Evolutionary conservation across 2,797 vertebrate genomes (phyloP), one percentile per base, ranked within the genome.

Genomic region (Acipenser oxyrinchus): DNA sequence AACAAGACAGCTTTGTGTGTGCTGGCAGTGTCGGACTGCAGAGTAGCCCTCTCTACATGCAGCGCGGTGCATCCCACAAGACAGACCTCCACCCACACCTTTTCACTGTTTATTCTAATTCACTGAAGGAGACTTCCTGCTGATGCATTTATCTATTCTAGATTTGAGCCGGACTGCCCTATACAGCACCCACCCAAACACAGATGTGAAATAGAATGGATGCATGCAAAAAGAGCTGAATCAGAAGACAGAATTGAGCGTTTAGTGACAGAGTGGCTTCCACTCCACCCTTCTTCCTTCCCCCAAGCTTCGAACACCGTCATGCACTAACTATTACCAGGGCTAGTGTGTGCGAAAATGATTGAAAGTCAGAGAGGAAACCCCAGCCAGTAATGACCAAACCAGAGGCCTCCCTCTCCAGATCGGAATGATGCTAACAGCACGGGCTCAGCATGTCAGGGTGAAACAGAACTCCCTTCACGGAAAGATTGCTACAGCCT

Each of bases 351-450:
- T 68, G 68, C 53, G 63, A 64, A 71, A 71, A 68, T 72, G 72
- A 74, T 78, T 77, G 75, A 70, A 67, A 37, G 67, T 69, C 62
- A 51, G 63, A 63, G 58, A 53, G 72, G 68, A 66, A 67, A 64
- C 68, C 53, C 68, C 64, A 60, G 65, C 49, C 59, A 68, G 66
- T 70, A 72, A 72, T 62, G 68, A 72, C 70, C 71, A 51, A 48
- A 62, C 61, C 65, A 72, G 63, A 59, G 15, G 51, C 53, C 49
- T 66, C 63, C 52, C 66, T 69, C 60, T 62, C 9, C 60, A 50
- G 67, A 62, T 51, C 58, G 49, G 68, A 65, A 65, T 49, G 61
- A 37, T 37, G 23, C 23, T 37, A 37, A 61, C 49, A 49, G 52
- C 66, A 51, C 53, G n/a, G 60, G 23, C 23, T 3, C 23, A 37